Percentiles rank a stretch among this genome's conserved stretches.
Evolutionary conservation across 2,888 invertebrate genomes (phyloP).

Genomic region (Eupithecia exiguata): DNA sequence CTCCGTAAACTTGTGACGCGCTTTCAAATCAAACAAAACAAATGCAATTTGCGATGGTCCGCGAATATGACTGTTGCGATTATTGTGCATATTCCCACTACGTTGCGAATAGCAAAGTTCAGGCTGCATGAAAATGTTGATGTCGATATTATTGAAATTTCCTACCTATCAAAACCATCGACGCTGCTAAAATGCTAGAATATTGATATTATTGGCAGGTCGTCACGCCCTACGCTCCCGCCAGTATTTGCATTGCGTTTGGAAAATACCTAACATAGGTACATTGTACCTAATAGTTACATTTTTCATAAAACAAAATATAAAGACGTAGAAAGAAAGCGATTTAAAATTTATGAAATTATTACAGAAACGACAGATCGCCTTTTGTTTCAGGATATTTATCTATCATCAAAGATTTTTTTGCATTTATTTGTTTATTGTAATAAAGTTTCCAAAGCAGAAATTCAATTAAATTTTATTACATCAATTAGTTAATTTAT

Average conservation of each 20-base stretch:
- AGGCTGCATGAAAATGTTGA: neutral
- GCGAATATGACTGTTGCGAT: too few relatives aligned
- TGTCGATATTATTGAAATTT: neutral
- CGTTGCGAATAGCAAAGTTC: slow-evolving; percentile 2
- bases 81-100: neutral
- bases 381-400: neutral
- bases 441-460: too few relatives aligned
- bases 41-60: neutral
- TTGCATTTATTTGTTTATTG: too few relatives aligned
- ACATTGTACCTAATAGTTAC: neutral
- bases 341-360: neutral
- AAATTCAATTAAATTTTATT: too few relatives aligned
- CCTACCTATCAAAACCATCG: neutral
- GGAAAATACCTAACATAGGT: neutral
- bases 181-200: neutral
- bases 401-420: neutral
- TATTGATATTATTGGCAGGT: neutral
- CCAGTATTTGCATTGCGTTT: neutral
- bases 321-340: too few relatives aligned
- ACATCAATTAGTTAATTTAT: neutral
- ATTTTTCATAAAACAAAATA: neutral
- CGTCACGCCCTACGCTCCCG: neutral
- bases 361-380: neutral
- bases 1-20: neutral
- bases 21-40: neutral